Base-by-base conservation (phyloP, 2,888 invertebrate genomes). In the Ptychoptera contaminata region DNA sequence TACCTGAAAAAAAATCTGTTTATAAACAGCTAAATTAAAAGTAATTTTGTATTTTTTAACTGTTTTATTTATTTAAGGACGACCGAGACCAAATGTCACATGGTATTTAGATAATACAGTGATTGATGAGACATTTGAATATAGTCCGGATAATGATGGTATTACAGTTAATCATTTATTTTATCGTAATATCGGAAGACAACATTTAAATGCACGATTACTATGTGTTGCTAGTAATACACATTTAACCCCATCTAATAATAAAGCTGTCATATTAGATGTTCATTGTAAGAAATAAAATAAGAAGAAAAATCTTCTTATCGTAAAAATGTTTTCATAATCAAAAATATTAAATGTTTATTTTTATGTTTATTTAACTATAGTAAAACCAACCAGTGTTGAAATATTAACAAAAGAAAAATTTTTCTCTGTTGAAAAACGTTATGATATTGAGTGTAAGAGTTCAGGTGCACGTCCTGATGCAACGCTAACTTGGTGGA, bases 401-500 rank as follows among this genome's bases (percentile, higher is more conserved):
- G 77, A 77, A 57, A 90, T 91, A 57, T 65, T 85, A 55, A 85
- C 83, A 47, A 86, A 86, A 64, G 84, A 86, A 61, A 75, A 79
- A 56, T 79, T 80, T 59, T 76, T 91, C 45, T 85, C 84, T 14
- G 86, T 87, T 1, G 87, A 86, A 57, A 83, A 83, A 60, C 75
- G 81, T 50, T 87, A 88, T 64, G 85, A 87, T 56, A 78, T 91
- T 48, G 87, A 88, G 60, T 91, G 91, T 63, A 77, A 80, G 58
- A 82, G 87, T 46, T 77, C 81, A 0, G 91, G 91, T 45, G 88
- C 90, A 11, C 73, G 85, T 51, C 90, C 91, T 8, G 81, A 84
- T 50, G 87, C 90, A 2, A 71, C 77, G 46, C 82, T 91, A 58
- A 82, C 85, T 42, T 91, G 91, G 91, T 90, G 86, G 86, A 86